Percentiles rank a stretch among this genome's conserved stretches.
These are phyloP conservation scores for Tragulus kanchil DNA, from an alignment of 2,113 vertebrate genomes.

Conservation along the genomic window DNA sequence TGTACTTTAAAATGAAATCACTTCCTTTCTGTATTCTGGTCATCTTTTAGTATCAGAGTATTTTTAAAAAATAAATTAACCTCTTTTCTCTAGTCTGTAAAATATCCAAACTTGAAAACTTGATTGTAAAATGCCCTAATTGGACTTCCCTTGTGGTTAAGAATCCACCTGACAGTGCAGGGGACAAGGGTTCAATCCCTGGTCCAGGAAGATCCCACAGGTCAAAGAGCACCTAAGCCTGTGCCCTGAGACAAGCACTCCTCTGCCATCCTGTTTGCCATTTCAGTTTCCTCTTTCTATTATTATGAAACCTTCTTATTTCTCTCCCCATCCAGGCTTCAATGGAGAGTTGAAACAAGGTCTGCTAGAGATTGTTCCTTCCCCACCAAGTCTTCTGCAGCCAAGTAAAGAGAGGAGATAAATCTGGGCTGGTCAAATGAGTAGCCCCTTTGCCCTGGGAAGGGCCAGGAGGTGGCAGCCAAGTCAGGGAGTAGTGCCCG, in stretches of 20 bases:
- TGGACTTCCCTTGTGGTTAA: background rate
- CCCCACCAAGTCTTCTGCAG: background rate
- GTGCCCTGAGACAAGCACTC: background rate
- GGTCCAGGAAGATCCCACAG: background rate
- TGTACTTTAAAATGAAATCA: background rate
- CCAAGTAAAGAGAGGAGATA: background rate
- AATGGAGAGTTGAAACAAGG: background rate
- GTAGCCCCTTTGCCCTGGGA: background rate
- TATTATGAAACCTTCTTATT: background rate
- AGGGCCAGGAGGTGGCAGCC: background rate
- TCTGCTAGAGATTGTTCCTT: background rate
- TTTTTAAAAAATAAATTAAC: background rate
- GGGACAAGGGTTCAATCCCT: background rate
- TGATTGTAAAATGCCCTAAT: background rate
- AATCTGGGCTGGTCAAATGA: background rate
- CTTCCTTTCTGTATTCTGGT: background rate
- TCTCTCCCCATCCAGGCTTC: background rate
- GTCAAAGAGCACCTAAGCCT: background rate
- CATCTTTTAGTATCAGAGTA: background rate
- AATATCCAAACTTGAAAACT: background rate
- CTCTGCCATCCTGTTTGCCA: background rate
- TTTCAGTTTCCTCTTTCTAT: background rate
- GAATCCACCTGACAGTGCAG: background rate
- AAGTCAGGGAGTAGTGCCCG: background rate
- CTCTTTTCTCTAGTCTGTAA: constrained; percentile 8